These are phyloP conservation scores for Nesometra sesokonis DNA, from an alignment of 35 echinoderm and acorn worm genomes.

Conservation along the genomic window DNA sequence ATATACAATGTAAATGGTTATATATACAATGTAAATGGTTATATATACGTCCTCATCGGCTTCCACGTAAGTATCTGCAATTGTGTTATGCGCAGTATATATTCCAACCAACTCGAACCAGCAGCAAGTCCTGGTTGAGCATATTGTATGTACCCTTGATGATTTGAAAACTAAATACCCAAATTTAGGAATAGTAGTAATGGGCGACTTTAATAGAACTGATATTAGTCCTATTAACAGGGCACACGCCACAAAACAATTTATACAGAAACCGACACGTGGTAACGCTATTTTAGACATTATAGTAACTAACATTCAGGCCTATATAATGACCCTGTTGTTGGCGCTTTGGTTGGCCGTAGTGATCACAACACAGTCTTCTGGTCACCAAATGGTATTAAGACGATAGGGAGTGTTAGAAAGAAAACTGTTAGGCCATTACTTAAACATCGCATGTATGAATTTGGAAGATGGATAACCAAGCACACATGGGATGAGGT, in stretches of 20 bases:
- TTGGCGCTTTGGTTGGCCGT: background rate
- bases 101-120: too few species aligned
- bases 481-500: conserved; percentile 10
- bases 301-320: background rate
- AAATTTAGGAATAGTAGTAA: too few species aligned
- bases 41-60: too few species aligned
- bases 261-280: background rate
- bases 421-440: background rate
- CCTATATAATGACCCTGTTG: background rate
- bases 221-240: background rate
- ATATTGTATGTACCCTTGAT: too few species aligned
- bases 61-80: too few species aligned
- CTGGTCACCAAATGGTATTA: background rate
- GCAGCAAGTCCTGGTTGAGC: too few species aligned
- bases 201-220: background rate
- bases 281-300: background rate
- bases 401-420: background rate
- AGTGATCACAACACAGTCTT: background rate
- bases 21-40: too few species aligned
- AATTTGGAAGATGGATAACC: conserved; percentile 12
- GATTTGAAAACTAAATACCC: too few species aligned
- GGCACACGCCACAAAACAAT: background rate
- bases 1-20: too few species aligned
- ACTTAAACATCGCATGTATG: background rate
- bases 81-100: too few species aligned